These are phyloP conservation scores for Carettochelys insculpta DNA, from an alignment of 2,113 vertebrate species.

Conservation along the genomic window DNA sequence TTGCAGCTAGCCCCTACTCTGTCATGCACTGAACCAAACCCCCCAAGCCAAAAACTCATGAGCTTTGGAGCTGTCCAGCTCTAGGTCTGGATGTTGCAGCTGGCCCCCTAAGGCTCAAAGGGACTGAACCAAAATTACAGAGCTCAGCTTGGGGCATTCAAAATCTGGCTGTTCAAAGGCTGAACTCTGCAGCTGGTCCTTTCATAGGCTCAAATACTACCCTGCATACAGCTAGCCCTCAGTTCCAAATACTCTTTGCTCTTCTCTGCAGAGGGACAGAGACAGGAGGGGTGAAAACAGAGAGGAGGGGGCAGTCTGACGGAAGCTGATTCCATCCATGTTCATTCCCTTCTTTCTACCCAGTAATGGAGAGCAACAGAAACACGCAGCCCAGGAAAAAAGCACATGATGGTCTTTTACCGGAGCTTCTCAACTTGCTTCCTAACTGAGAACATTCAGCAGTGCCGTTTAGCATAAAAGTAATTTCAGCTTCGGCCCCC, in stretches of 20 bases:
- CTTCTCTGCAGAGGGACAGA: not conserved
- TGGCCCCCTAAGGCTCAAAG: no score
- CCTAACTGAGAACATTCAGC: not conserved
- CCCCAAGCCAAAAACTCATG: not conserved
- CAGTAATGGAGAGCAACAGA: not conserved
- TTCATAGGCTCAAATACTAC: not conserved
- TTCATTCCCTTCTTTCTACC: not conserved
- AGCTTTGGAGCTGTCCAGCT: not conserved
- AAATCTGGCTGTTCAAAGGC: not conserved
- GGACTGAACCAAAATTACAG: not conserved
- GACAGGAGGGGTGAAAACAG: not conserved
- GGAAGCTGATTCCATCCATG: not conserved
- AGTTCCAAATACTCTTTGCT: not conserved
- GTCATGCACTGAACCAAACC: not conserved
- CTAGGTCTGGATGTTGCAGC: not conserved
- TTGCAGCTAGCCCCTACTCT: not conserved
- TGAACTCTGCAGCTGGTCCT: not conserved
- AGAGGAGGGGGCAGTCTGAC: not conserved
- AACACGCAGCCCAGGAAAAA: not conserved
- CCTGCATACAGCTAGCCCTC: no score
- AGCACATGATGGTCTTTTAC: not conserved
- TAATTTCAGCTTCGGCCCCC: constrained; percentile 53
- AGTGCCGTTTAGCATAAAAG: constrained; percentile 60
- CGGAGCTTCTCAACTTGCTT: not conserved
- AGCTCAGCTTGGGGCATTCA: not conserved